These are phyloP conservation scores for Thymelicus acteon DNA, from an alignment of 2,888 invertebrate genomes.

Conservation along the genomic window DNA sequence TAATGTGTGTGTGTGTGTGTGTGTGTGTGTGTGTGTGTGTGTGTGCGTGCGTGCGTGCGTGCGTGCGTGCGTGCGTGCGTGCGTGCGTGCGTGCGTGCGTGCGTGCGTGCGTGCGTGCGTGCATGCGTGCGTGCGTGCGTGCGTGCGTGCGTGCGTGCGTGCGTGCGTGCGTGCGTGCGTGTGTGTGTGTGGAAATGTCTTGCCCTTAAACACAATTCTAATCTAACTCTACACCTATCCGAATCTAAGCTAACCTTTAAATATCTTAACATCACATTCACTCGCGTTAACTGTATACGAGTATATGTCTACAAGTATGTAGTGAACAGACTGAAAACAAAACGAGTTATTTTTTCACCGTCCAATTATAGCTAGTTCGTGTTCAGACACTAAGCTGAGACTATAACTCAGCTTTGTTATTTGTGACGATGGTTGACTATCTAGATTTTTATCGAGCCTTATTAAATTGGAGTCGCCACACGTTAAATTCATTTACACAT, in stretches of 20 bases:
- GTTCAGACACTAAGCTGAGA: constrained; percentile 20
- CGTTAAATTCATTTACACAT: constrained; percentile 35
- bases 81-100: no score
- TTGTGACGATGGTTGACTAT: constrained; percentile 32
- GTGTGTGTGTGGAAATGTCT: neutral
- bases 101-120: no score
- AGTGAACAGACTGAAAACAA: constrained; percentile 27
- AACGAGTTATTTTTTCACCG: constrained; percentile 34
- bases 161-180: no score
- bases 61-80: no score
- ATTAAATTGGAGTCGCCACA: constrained; percentile 36
- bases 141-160: no score
- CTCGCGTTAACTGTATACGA: neutral
- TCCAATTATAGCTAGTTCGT: constrained; percentile 38
- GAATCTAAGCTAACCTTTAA: no score
- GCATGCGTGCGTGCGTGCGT: no score
- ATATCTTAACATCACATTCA: no score
- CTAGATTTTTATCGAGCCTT: constrained; percentile 39
- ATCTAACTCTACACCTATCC: neutral
- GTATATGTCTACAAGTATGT: neutral
- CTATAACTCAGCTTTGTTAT: constrained; percentile 38
- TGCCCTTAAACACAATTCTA: no score
- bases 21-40: no score
- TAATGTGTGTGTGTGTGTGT: no score
- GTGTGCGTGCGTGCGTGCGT: no score